Evolutionary conservation across 1,140 invertebrate genomes (phyloP).

Genomic region (honey bee (Apis mellifera)): DNA sequence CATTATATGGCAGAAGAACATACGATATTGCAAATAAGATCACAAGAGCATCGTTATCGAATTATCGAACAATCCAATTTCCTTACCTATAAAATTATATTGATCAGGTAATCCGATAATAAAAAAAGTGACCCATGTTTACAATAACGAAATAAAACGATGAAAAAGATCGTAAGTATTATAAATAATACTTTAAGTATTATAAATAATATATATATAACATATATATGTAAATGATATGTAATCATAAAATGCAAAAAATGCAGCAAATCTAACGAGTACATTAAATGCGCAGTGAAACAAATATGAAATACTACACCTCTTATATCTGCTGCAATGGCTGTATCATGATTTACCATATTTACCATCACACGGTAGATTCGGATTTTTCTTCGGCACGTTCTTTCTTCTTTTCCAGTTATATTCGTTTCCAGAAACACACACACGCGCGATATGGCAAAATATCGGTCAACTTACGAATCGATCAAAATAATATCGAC

Average conservation of each 20-base stretch:
- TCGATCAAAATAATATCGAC: background rate
- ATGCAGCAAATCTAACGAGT: background rate
- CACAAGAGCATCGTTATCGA: background rate
- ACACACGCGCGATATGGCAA: background rate
- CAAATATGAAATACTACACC: background rate
- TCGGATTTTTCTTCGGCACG: background rate
- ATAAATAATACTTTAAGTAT: too few relatives aligned
- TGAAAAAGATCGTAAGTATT: background rate
- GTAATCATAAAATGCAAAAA: too few relatives aligned
- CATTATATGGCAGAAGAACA: background rate
- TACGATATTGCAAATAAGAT: background rate
- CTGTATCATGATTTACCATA: background rate
- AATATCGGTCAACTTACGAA: background rate
- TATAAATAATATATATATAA: too few relatives aligned
- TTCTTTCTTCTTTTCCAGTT: background rate
- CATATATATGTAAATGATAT: background rate
- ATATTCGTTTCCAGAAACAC: background rate
- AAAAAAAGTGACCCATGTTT: background rate
- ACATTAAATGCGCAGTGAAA: background rate
- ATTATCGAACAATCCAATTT: background rate
- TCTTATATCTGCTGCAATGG: background rate
- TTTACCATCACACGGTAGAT: background rate
- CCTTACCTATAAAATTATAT: slow-evolving; percentile 49
- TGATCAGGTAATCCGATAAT: background rate
- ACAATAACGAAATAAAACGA: background rate